Evolutionary conservation across 2,113 vertebrate species (phyloP).

Genomic region (Lepus americanus): DNA sequence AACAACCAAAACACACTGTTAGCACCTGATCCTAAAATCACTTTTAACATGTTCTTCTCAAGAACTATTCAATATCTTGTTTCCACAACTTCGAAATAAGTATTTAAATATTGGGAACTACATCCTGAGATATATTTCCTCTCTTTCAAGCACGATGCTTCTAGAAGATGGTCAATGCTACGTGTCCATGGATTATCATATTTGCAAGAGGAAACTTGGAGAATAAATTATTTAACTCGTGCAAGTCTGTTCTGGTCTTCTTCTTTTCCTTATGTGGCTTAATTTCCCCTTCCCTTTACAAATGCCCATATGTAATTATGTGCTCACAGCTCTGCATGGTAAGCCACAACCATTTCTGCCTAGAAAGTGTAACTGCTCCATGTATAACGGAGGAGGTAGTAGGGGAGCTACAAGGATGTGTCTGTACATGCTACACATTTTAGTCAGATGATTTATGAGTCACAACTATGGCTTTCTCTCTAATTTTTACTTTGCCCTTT

Average conservation of each 20-base stretch:
- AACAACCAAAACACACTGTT: neutral
- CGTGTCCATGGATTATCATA: neutral
- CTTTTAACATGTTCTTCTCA: neutral
- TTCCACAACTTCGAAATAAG: neutral
- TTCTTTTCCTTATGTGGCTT: neutral
- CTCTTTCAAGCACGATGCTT: slow-evolving; percentile 37
- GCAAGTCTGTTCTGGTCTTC: slow-evolving; percentile 67
- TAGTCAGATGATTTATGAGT: neutral
- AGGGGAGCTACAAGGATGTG: neutral
- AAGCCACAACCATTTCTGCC: slow-evolving; percentile 60
- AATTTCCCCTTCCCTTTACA: neutral
- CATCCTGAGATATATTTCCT: neutral
- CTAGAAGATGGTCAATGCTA: neutral
- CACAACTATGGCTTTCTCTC: neutral
- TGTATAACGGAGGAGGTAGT: neutral
- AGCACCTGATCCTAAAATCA: neutral
- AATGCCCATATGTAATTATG: slow-evolving; percentile 26
- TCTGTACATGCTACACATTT: neutral
- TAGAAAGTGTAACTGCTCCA: neutral
- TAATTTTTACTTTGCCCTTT: slow-evolving; percentile 42
- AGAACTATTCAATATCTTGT: neutral
- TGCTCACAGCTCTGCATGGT: neutral
- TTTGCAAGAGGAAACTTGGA: slow-evolving; percentile 58
- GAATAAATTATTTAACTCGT: slow-evolving; percentile 54
- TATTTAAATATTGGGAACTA: slow-evolving; percentile 25